Evolutionary conservation across 2,113 vertebrate genomes (phyloP).

Genomic region (Centropus bengalensis): DNA sequence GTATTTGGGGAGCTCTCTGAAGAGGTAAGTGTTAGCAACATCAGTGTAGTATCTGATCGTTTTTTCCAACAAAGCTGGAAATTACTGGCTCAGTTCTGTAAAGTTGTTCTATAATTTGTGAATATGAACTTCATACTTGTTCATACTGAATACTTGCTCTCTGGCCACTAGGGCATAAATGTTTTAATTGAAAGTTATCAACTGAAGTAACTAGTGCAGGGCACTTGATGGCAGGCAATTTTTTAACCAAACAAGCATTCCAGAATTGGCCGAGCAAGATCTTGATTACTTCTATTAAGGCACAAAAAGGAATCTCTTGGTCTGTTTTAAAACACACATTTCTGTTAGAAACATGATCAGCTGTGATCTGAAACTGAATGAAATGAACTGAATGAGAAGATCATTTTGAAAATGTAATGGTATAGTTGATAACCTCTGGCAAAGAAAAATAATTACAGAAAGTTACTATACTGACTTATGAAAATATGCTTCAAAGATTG

Average conservation of each 20-base stretch:
- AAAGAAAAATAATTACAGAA: neutral
- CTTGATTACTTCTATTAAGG: neutral
- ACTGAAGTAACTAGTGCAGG: neutral
- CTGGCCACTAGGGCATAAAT: neutral
- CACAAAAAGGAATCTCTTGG: neutral
- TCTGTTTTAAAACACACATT: neutral
- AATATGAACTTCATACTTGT: neutral
- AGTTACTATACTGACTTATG: neutral
- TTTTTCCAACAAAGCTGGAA: neutral
- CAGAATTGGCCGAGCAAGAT: neutral
- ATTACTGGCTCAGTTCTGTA: neutral
- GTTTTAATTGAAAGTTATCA: neutral
- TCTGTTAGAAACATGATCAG: neutral
- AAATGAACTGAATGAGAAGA: neutral
- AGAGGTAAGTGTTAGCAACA: constrained; percentile 82
- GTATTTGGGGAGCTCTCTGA: constrained; percentile 96
- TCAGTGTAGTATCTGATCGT: neutral
- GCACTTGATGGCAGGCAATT: neutral
- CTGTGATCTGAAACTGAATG: too few relatives aligned
- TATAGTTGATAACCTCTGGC: neutral
- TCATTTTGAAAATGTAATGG: neutral
- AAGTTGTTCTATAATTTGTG: neutral
- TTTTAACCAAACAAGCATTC: neutral
- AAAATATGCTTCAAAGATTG: neutral
- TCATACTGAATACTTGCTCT: neutral